phyloP scores from a whole-genome alignment of 2,113 vertebrate genomes.

The Rhynchomys soricoides region DNA sequence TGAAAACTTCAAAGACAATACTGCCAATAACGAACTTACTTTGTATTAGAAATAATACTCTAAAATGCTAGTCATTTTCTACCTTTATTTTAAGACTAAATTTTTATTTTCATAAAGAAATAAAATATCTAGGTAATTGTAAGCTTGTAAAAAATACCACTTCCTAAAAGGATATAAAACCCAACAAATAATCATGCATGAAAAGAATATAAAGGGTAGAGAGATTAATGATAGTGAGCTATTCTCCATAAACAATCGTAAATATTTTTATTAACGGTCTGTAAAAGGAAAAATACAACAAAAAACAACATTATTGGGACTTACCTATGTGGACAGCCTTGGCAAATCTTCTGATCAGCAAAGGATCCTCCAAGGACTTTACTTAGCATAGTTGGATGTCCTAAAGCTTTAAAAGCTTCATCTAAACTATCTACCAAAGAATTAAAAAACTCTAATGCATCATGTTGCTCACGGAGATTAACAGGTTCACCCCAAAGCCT shows the following conservation, averaged over 20 bases:
- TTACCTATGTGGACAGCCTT: slow-evolving; percentile 98
- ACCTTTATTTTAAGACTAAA: neutral
- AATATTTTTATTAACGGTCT: neutral
- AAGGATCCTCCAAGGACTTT: slow-evolving; percentile 99
- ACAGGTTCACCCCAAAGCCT: slow-evolving; percentile 99
- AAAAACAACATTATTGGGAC: slow-evolving; percentile 44
- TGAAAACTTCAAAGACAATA: too few species aligned
- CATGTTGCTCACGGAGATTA: slow-evolving; percentile 98
- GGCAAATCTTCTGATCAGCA: slow-evolving; percentile 99
- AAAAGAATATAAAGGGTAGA: neutral
- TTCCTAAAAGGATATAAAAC: neutral
- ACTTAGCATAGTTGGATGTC: slow-evolving; percentile 98
- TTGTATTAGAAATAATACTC: too few species aligned
- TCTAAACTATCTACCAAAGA: slow-evolving; percentile 99
- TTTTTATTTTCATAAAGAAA: neutral
- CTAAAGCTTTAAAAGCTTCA: slow-evolving; percentile 98
- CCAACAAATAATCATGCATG: neutral
- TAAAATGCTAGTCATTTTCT: neutral
- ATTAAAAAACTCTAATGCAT: slow-evolving; percentile 99
- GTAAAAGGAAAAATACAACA: neutral
- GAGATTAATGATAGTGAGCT: neutral
- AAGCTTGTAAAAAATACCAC: neutral
- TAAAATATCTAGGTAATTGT: neutral
- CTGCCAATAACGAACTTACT: too few species aligned
- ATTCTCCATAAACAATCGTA: neutral